Conservation (phyloP, 2,888 invertebrate species). For the Cancer borealis region DNA sequence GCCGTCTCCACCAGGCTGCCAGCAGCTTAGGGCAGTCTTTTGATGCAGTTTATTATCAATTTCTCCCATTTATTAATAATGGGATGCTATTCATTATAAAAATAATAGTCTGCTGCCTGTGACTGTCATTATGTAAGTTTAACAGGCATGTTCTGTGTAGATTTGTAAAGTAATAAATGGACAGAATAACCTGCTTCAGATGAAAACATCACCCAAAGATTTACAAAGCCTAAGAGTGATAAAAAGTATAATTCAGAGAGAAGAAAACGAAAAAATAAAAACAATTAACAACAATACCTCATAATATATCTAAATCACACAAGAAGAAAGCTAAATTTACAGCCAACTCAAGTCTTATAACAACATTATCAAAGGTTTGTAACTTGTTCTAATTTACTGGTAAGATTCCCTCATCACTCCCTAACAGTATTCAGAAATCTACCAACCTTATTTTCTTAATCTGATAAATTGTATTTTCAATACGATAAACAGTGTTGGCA, state of each 20-base stretch:
- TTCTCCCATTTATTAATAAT: background rate
- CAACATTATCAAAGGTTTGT: slow-evolving; percentile 18
- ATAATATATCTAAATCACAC: slow-evolving; percentile 36
- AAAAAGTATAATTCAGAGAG: background rate
- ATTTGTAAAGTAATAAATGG: slow-evolving; percentile 33
- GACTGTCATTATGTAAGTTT: slow-evolving; percentile 7
- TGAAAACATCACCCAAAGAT: slow-evolving; percentile 25
- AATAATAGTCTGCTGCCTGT: slow-evolving; percentile 35
- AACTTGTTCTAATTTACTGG: slow-evolving; percentile 25
- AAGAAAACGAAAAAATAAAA: background rate
- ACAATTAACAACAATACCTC: slow-evolving; percentile 23
- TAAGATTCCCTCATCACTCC: slow-evolving; percentile 7
- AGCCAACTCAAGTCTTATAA: slow-evolving; percentile 24
- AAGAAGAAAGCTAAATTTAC: slow-evolving; percentile 27
- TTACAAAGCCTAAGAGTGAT: background rate
- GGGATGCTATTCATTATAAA: slow-evolving; percentile 38
- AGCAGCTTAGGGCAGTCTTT: background rate
- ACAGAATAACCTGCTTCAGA: slow-evolving; percentile 43
- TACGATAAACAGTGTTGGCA: slow-evolving; percentile 21
- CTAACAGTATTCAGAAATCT: background rate
- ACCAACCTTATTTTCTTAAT: background rate
- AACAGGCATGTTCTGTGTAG: slow-evolving; percentile 32
- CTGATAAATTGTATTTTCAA: slow-evolving; percentile 14
- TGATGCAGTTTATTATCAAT: background rate
- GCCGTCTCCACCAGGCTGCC: slow-evolving; percentile 34